A percentile compares a stretch with the other conserved stretches of the same genome.
Evolutionary conservation across 2,797 vertebrate species (phyloP).

Genomic region (Scarus forsteni): DNA sequence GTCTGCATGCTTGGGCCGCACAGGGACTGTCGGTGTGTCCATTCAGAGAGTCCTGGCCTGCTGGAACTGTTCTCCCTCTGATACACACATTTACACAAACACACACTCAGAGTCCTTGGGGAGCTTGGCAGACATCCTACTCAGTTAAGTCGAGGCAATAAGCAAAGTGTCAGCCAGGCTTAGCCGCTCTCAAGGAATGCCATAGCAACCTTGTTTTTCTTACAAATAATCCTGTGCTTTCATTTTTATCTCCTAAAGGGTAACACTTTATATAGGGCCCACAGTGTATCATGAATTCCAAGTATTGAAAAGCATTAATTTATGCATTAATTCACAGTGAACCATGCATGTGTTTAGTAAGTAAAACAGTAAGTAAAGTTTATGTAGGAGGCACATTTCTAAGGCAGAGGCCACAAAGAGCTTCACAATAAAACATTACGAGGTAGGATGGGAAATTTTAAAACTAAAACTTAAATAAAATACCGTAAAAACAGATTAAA

Average conservation of each 20-base stretch:
- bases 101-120: constrained; percentile 12
- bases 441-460: no score
- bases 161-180: constrained; percentile 40
- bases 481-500: no score
- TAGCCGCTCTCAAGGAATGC: constrained; percentile 13
- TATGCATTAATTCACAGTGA: no score
- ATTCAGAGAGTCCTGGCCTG: constrained; percentile 42
- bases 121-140: constrained; percentile 41
- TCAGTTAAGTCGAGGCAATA: constrained; percentile 52
- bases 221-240: constrained; percentile 15
- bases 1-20: constrained; percentile 32
- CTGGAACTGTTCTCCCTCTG: constrained; percentile 18
- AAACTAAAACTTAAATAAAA: no score
- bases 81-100: constrained; percentile 24
- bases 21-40: constrained; percentile 39
- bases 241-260: constrained; percentile 4
- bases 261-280: no score
- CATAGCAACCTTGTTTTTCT: constrained; percentile 14
- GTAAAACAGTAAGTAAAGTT: no score
- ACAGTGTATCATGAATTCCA: no score
- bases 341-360: no score
- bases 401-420: no score
- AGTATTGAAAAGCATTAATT: no score
- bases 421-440: no score
- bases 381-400: no score